A percentile compares a stretch with the other conserved stretches of the same genome.
phyloP scores from a whole-genome alignment of 1,140 invertebrate species.

The Episyrphus balteatus region DNA sequence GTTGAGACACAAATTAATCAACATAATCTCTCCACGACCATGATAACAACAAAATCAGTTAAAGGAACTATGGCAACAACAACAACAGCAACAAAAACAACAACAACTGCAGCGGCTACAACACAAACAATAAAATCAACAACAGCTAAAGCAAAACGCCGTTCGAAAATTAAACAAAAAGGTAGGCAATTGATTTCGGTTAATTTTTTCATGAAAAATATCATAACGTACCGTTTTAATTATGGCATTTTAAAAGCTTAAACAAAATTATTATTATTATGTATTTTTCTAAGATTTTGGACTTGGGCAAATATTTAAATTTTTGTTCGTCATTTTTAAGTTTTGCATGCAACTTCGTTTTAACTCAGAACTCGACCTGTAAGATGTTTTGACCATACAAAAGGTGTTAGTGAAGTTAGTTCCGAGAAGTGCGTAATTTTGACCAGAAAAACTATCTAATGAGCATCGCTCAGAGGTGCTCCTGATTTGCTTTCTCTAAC shows the following conservation, averaged over 20 bases:
- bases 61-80: conserved; percentile 1
- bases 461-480: no score
- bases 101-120: conserved; percentile 4
- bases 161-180: conserved; percentile 12
- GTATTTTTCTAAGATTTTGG: no score
- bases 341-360: no score
- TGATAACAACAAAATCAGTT: conserved; percentile 3
- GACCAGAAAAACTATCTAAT: no score
- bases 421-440: no score
- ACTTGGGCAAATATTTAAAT: no score
- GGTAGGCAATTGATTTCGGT: conserved; percentile 7
- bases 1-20: conserved; percentile 9
- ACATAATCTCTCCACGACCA: conserved; percentile 5
- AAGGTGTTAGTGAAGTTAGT: no score
- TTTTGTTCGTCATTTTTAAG: no score
- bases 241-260: conserved; percentile 8
- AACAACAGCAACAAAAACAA: conserved; percentile 8
- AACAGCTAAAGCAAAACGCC: conserved; percentile 1
- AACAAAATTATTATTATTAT: no score
- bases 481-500: no score
- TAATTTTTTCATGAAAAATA: conserved; percentile 11
- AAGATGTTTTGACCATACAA: no score
- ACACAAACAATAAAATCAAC: background rate
- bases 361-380: no score
- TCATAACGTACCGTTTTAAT: conserved; percentile 10